phyloP scores from a whole-genome alignment of 2,113 vertebrate genomes.

The Ictalurus punctatus region DNA sequence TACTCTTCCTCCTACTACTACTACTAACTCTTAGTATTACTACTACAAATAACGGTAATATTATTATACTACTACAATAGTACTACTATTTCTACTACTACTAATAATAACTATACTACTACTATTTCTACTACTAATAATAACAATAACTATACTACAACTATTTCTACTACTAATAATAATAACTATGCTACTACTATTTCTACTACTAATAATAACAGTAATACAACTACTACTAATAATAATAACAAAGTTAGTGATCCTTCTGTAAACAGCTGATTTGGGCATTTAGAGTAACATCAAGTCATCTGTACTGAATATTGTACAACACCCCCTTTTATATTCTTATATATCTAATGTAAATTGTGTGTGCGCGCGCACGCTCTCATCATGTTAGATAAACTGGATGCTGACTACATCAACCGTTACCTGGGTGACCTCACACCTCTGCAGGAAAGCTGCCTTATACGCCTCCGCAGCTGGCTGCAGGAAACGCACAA shows the following conservation, averaged over 20 bases:
- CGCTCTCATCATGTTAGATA: constrained; percentile 75
- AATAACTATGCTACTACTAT: neutral
- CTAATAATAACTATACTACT: too few relatives aligned
- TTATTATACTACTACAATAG: neutral
- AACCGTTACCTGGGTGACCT: constrained; percentile 92
- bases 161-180: neutral
- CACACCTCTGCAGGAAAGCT: constrained; percentile 95
- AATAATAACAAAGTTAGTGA: too few relatives aligned
- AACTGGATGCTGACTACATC: constrained; percentile 95
- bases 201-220: neutral
- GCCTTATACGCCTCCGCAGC: constrained; percentile 89
- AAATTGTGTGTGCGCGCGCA: neutral
- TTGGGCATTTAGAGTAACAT: neutral
- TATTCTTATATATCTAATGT: neutral
- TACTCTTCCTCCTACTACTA: too few relatives aligned
- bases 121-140: too few relatives aligned
- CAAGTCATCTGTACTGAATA: neutral
- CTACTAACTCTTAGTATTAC: too few relatives aligned
- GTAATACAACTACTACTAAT: neutral
- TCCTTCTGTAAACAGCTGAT: neutral
- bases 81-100: too few relatives aligned
- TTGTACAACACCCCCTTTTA: neutral
- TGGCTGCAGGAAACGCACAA: constrained; percentile 97
- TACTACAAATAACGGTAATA: neutral
- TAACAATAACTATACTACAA: too few relatives aligned